Evolutionary conservation across 2,113 vertebrate genomes (phyloP), one percentile per base, ranked within the genome.

Genomic region (Lathamus discolor): DNA sequence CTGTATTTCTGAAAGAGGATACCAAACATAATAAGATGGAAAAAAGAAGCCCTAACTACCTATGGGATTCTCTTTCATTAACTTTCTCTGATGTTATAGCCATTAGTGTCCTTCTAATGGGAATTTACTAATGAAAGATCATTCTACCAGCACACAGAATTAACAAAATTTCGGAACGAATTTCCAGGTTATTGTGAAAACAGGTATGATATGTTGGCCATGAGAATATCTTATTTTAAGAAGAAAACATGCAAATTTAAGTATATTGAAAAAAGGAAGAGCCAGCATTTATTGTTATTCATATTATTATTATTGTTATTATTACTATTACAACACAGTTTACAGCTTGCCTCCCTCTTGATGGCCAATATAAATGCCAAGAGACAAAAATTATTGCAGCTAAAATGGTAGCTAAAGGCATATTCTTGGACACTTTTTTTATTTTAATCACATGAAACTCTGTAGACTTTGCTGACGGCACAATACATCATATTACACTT

Each of bases 381-480:
- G 79, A 97, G 94, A 97, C 93, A 97, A 96, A 98, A 98, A 95
- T 96, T 97, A 97, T 97, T 96, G 94, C 94, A 43, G 85, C 97
- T 97, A 96, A 97, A 97, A 98, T 95, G 96, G 95, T 96, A 97
- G 95, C 98, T 98, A 98, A 97, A 97, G 95, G 96, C 96, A 97
- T 96, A 96, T 97, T 97, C 95, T 97, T 96, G 93, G 91, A 94
- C 90, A 48, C 31, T 88, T 97, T 97, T 97, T 95, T 97, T 93
- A 97, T 98, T 98, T 98, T 97, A 97, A 98, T 98, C 97, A 97
- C 87, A 97, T 80, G 95, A 95, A 96, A 94, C 95, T 96, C 95
- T 66, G 91, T 96, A 97, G 97, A 97, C 97, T 98, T 97, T 97
- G 91, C 97, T 98, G 97, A 98, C 96, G 94, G 97, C 97, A 97